Conservation (phyloP, 2,113 vertebrate genomes). For the Tinamus guttatus region DNA sequence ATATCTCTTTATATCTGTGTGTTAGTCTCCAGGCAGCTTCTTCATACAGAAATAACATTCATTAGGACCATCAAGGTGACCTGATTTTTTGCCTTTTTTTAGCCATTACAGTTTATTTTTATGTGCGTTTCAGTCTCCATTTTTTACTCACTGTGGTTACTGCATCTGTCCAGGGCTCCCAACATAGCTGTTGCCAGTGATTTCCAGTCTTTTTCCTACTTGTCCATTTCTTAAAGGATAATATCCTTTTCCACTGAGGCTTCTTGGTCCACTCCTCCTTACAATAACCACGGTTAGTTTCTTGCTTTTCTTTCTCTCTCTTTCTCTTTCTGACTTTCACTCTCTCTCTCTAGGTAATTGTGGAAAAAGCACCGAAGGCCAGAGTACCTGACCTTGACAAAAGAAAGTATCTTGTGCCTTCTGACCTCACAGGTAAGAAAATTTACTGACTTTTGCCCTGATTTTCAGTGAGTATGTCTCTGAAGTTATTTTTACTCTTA, state of each 20-base stretch:
- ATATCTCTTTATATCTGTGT: background rate
- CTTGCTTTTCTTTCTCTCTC: background rate
- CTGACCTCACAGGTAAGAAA: conserved; percentile 93
- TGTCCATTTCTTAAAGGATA: background rate
- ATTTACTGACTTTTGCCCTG: background rate
- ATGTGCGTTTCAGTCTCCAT: background rate
- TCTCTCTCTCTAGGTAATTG: conserved; percentile 86
- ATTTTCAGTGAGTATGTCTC: background rate
- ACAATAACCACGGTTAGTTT: background rate
- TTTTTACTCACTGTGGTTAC: background rate
- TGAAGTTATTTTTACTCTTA: background rate
- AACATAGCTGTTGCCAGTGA: background rate
- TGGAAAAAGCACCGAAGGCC: conserved; percentile 92
- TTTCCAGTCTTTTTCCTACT: background rate
- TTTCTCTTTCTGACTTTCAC: background rate
- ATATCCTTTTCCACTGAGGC: background rate
- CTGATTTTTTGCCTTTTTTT: background rate
- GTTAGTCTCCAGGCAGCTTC: background rate
- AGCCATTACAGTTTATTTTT: conserved; percentile 31
- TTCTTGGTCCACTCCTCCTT: background rate
- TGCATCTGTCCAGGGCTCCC: background rate
- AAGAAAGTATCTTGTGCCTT: conserved; percentile 97
- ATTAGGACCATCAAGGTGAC: conserved; percentile 37
- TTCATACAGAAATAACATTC: conserved; percentile 30
- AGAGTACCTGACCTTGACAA: conserved; percentile 96